Evolutionary conservation across 2,113 vertebrate genomes (phyloP).

Genomic region (Oncorhynchus masou): DNA sequence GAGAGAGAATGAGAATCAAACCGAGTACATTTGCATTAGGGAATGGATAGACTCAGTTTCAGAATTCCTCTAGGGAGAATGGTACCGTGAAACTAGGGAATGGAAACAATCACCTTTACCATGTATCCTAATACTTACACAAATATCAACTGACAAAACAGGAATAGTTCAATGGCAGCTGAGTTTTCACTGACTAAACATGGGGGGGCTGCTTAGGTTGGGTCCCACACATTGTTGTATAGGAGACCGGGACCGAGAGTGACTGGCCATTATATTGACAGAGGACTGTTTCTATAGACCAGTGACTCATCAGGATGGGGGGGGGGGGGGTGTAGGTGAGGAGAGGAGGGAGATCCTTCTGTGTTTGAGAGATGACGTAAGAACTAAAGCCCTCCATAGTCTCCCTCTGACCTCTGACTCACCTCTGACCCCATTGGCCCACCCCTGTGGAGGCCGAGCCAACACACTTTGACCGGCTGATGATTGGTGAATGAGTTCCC

Average conservation of each 20-base stretch:
- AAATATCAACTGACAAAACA: neutral
- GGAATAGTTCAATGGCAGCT: neutral
- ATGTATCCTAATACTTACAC: no score
- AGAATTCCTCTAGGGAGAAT: no score
- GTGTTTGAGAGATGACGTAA: slow-evolving; percentile 60
- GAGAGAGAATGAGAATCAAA: neutral
- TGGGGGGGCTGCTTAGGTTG: neutral
- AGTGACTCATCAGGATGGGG: slow-evolving; percentile 23
- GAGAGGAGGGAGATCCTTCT: slow-evolving; percentile 47
- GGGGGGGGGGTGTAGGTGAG: neutral
- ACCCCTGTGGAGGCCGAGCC: slow-evolving; percentile 52
- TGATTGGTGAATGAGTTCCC: slow-evolving; percentile 43
- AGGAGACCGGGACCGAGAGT: neutral
- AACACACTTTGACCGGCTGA: slow-evolving; percentile 39
- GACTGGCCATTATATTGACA: neutral
- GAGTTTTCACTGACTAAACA: neutral
- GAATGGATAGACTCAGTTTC: no score
- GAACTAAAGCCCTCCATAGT: slow-evolving; percentile 54
- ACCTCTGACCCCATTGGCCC: slow-evolving; percentile 59
- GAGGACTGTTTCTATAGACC: slow-evolving; percentile 14
- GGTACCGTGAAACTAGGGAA: no score
- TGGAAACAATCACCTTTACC: no score
- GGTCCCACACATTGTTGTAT: neutral
- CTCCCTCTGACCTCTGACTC: slow-evolving; percentile 58
- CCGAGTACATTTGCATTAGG: neutral